Evolutionary conservation across 2,797 vertebrate species (phyloP).

Genomic region (Rhincodon typus): DNA sequence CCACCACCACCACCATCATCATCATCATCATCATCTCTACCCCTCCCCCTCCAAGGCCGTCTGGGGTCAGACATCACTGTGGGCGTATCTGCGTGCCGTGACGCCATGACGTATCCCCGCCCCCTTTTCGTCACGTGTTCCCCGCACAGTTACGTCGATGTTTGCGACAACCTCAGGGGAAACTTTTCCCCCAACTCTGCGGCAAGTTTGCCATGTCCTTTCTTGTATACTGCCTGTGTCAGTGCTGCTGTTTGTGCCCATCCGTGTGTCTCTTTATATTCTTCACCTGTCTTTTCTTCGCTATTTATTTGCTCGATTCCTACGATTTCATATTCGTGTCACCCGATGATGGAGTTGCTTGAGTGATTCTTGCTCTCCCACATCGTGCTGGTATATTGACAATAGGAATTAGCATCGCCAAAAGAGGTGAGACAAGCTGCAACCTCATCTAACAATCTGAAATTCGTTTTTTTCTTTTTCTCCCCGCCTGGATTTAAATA

Average conservation of each 20-base stretch:
- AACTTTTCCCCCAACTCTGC: neutral
- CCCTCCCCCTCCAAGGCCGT: neutral
- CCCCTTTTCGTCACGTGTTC: neutral
- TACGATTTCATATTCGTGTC: too few relatives aligned
- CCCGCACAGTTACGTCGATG: neutral
- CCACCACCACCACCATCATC: too few relatives aligned
- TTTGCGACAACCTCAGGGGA: neutral
- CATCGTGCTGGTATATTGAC: neutral
- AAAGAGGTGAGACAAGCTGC: neutral
- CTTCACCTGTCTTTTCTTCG: neutral
- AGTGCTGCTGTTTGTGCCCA: neutral
- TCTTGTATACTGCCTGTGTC: neutral
- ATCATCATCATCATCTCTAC: too few relatives aligned
- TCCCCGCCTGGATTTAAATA: neutral
- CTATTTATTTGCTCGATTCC: neutral
- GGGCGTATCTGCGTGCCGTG: neutral
- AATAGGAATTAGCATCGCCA: neutral
- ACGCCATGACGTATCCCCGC: conserved; percentile 35
- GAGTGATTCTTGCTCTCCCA: neutral
- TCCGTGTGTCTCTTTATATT: neutral
- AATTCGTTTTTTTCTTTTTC: neutral
- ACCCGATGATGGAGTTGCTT: neutral
- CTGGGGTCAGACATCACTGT: neutral
- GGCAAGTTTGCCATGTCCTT: neutral
- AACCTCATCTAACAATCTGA: neutral